Evolutionary conservation across 1,140 invertebrate genomes (phyloP), one percentile per base, ranked within the genome.

Genomic region (Linepithema humile): DNA sequence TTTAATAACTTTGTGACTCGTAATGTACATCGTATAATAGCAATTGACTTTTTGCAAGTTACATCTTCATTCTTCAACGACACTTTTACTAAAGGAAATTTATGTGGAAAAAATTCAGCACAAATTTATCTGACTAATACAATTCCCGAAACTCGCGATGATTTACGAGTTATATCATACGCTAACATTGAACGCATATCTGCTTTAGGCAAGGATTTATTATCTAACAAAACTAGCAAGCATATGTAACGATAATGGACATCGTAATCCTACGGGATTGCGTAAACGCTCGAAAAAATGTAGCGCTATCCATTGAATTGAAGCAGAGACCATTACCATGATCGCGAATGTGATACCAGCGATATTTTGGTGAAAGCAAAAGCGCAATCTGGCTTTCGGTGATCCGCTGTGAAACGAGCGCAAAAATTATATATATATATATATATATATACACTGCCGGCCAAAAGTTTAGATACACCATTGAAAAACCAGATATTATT

Each of bases 351-450:
- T 3, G 57, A 84, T 72, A 77, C 50, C 5, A 10, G 50, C 38
- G 23, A 82, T 74, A 73, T 88, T 88, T 88, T 57, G 87, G 86
- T 69, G 83, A 88, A 88, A 88, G 87, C 55, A 65, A 85, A 85
- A 88, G 64, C 73, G 50, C 23, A 62, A 74, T 55, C 38, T 43
- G 53, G 5, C 9, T 23, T 69, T 0, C 20, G 5, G 9, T 29
- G 38, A 2, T 10, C 7, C 32, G 57, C n/a, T n/a, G 50, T 23
- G 29, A 85, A 85, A 77, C 50, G 0, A 5, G 32, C 3, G 40
- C 9, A 17, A 40, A 45, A 60, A 60, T 17, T 35, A 59, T 57
- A 59, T 9, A 38, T 35, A 72, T n/a, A 17, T 40, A 32, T 20
- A 53, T 48, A 69, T 17, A n/a, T n/a, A n/a, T n/a, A n/a, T n/a